Conservation (phyloP, 2,113 vertebrate genomes). For the Toxostoma redivivum region DNA sequence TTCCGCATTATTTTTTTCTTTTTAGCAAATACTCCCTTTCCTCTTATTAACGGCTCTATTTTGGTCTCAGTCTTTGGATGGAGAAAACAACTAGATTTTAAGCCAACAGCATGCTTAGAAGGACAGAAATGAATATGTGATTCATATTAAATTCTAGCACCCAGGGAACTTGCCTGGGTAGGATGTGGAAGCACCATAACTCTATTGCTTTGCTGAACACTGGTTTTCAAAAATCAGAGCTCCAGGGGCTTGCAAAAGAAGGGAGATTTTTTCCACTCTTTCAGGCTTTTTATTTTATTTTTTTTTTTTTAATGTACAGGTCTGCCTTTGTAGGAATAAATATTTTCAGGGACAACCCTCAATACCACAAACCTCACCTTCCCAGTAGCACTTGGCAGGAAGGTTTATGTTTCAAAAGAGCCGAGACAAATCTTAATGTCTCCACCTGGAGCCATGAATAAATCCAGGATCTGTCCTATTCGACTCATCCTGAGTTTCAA, state of each 20-base stretch:
- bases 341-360: not conserved
- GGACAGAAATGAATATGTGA: not conserved
- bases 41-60: not conserved
- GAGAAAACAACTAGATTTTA: conserved; percentile 3
- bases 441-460: not conserved
- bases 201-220: not conserved
- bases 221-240: not conserved
- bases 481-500: not conserved
- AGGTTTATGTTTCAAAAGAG: fast-evolving
- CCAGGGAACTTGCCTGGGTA: not conserved
- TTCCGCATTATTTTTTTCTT: not conserved
- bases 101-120: not conserved
- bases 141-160: not conserved
- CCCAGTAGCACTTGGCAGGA: not conserved
- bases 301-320: not conserved
- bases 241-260: not conserved
- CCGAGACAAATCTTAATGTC: not conserved
- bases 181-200: fast-evolving
- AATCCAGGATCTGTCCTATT: not conserved
- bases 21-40: conserved; percentile 24
- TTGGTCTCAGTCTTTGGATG: not conserved
- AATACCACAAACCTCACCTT: not conserved
- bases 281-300: not conserved
- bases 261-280: not conserved
- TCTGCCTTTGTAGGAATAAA: not conserved